These are phyloP conservation scores for Sebastes variabilis DNA, from an alignment of 2,797 vertebrate species.

Conservation along the genomic window DNA sequence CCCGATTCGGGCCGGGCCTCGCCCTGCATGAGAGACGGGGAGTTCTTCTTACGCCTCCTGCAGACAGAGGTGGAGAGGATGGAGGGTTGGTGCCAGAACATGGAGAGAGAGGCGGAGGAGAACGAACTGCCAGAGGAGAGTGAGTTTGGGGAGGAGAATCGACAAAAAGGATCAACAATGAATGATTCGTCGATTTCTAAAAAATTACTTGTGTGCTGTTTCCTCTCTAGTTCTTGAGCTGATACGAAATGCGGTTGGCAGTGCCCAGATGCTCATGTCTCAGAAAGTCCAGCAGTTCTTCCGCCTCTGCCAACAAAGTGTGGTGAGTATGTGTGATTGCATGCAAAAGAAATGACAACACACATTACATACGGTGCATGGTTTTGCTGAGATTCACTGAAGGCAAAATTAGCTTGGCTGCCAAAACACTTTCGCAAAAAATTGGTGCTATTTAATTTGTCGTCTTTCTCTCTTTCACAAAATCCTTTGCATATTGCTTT, in stretches of 20 bases:
- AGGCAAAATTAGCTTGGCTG: slow-evolving; percentile 1
- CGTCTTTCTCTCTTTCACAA: neutral
- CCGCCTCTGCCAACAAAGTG: slow-evolving; percentile 97
- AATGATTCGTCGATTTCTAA: slow-evolving; percentile 18
- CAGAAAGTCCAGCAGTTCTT: slow-evolving; percentile 99
- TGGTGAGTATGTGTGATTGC: slow-evolving; percentile 86
- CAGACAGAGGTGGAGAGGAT: slow-evolving; percentile 97
- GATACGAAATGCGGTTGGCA: slow-evolving; percentile 95
- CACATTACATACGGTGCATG: slow-evolving; percentile 14
- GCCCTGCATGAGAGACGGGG: slow-evolving; percentile 94
- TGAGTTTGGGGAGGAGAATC: slow-evolving; percentile 51
- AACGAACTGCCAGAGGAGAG: slow-evolving; percentile 95
- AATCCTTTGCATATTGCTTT: neutral
- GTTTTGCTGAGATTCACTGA: slow-evolving; percentile 6
- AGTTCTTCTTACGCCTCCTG: slow-evolving; percentile 96
- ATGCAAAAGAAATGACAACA: slow-evolving; percentile 30
- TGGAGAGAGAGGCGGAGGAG: slow-evolving; percentile 97
- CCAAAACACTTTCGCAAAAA: neutral
- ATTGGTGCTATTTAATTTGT: neutral
- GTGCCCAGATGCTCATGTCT: slow-evolving; percentile 97
- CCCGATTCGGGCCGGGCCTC: slow-evolving; percentile 95
- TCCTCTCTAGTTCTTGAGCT: slow-evolving; percentile 89
- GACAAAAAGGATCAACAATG: neutral
- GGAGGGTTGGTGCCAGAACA: slow-evolving; percentile 98
- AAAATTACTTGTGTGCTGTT: slow-evolving; percentile 4